Evolutionary conservation across 1,140 invertebrate species (phyloP), one percentile per base, ranked within the genome.

Genomic region (Potamilus streckersoni): DNA sequence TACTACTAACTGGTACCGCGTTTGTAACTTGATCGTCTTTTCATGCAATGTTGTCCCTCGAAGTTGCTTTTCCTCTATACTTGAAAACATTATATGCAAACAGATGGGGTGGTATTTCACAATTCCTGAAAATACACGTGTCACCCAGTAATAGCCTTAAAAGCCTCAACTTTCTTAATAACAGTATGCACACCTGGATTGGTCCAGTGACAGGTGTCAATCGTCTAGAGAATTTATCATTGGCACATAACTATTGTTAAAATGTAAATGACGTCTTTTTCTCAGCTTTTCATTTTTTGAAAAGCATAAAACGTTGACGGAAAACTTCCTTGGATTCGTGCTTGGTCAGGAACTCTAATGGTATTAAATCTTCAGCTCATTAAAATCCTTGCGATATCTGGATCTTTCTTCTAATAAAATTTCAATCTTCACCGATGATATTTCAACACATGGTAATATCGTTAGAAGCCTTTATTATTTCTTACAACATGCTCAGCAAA

Each of bases 41-140:
- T 49, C 38, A 49, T 49, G 38, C 6, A 49, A 49, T 49, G n/a
- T 49, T 49, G 38, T 49, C 6, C 23, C 19, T n/a, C 2, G 31
- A 57, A 6, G 13, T 72, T 14, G 17, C 19, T 20, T 65, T 72
- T 14, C 71, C 71, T 49, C n/a, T 8, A 17, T 57, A 49, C 13
- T 63, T 65, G 2, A 72, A 56, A 11, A 17, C n/a, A 16, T 15
- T 72, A 15, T 61, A 58, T 16, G 15, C 65, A 0, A 72, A 63
- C n/a, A 59, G 55, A 20, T 62, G 59, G 27, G 12, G 63, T 17
- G 65, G 64, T 16, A 66, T 57, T 17, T 58, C 59, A 4, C 19
- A 57, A 23, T 55, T 72, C n/a, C 59, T 27, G 57, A 72, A n/a
- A 66, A 58, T 65, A 59, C 49, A 65, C 65, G 55, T 72, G 71